Evolutionary conservation across 2,797 vertebrate genomes (phyloP).

Genomic region (Sandelia bainsii): DNA sequence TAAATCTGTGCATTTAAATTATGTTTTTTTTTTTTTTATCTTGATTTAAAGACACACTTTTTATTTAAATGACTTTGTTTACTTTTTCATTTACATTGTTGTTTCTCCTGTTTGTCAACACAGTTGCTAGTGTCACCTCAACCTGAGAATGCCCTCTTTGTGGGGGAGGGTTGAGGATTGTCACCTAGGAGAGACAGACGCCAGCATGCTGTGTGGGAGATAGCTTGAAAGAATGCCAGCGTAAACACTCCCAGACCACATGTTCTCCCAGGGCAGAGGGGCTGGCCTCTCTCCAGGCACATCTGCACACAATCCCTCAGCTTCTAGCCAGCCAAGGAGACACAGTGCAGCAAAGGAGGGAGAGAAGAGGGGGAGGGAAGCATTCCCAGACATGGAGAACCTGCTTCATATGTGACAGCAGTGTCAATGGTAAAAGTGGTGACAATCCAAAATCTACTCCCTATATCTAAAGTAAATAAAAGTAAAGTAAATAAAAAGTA

Average conservation of each 20-base stretch:
- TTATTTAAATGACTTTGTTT: conserved; percentile 2
- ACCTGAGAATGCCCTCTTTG: conserved; percentile 63
- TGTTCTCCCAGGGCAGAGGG: conserved; percentile 87
- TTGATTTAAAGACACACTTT: not conserved
- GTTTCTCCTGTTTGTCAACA: conserved; percentile 35
- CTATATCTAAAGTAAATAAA: conserved; percentile 14
- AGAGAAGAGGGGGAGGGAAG: conserved; percentile 32
- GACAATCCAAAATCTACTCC: conserved; percentile 29
- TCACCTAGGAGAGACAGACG: conserved; percentile 73
- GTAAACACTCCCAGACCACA: conserved; percentile 88
- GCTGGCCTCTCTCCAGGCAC: conserved; percentile 86
- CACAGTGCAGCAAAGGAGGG: conserved; percentile 49
- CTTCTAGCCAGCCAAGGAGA: conserved; percentile 75
- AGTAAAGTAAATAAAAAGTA: conserved; percentile 2
- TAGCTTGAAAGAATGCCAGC: conserved; percentile 84
- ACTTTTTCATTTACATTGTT: conserved; percentile 30
- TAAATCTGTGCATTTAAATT: not conserved
- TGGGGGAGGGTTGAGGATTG: conserved; percentile 61
- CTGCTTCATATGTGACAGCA: conserved; percentile 55
- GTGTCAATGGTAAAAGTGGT: conserved; percentile 47
- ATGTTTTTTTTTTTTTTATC: not conserved
- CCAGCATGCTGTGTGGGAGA: conserved; percentile 83
- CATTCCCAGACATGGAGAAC: conserved; percentile 75
- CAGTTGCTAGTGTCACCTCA: conserved; percentile 61
- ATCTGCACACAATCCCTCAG: conserved; percentile 86